These are phyloP conservation scores for Ylistrum balloti DNA, from an alignment of 1,140 invertebrate species.

Conservation along the genomic window DNA sequence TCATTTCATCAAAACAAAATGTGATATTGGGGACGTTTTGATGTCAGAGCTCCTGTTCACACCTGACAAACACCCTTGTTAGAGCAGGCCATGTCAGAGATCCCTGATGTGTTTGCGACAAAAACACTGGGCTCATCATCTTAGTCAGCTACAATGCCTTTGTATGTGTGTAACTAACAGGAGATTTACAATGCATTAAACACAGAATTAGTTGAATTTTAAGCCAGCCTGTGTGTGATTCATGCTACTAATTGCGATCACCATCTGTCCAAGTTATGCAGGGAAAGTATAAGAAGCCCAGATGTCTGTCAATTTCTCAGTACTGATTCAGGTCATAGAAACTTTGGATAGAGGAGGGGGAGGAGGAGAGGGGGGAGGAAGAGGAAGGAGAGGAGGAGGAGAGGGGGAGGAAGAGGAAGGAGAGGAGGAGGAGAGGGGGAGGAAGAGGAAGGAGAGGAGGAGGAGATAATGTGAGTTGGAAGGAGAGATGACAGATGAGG, in stretches of 20 bases:
- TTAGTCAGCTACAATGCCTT: neutral
- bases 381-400: neutral
- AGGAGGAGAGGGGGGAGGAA: slow-evolving; percentile 31
- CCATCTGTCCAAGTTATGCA: slow-evolving; percentile 37
- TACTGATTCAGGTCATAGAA: neutral
- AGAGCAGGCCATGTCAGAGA: neutral
- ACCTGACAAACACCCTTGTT: neutral
- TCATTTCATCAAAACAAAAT: neutral
- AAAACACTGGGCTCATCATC: neutral
- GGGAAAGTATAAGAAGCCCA: slow-evolving; percentile 18
- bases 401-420: neutral
- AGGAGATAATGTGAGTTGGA: neutral
- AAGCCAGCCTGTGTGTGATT: slow-evolving; percentile 25
- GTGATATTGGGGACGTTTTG: neutral
- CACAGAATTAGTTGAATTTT: slow-evolving; percentile 26
- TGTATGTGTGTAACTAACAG: neutral
- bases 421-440: neutral
- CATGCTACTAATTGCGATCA: slow-evolving; percentile 24
- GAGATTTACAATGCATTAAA: slow-evolving; percentile 21
- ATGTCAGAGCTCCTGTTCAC: too few relatives aligned
- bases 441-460: neutral
- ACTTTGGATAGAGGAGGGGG: slow-evolving; percentile 36
- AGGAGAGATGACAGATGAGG: neutral
- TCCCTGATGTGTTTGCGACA: neutral
- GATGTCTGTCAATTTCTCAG: slow-evolving; percentile 19